phyloP scores from a whole-genome alignment of 2,113 vertebrate genomes.

The Paratilapia polleni region DNA sequence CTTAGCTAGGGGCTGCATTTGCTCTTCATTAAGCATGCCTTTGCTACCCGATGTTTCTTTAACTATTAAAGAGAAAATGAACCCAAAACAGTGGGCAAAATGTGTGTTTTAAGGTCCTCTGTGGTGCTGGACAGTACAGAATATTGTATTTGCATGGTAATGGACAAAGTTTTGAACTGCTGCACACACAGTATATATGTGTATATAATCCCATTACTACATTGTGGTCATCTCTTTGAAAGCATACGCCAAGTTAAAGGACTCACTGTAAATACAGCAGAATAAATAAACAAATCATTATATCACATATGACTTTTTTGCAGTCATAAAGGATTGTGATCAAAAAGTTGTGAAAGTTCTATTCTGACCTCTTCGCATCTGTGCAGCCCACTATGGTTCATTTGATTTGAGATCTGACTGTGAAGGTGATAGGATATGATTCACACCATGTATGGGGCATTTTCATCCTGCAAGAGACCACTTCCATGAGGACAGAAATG shows the following conservation, averaged over 20 bases:
- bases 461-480: not conserved
- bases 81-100: slow-evolving; percentile 29
- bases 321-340: too few relatives aligned
- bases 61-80: slow-evolving; percentile 40
- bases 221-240: not conserved
- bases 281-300: too few relatives aligned
- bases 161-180: not conserved
- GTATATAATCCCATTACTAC: not conserved
- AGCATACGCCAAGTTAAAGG: not conserved
- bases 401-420: not conserved
- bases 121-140: not conserved
- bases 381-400: not conserved
- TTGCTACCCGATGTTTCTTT: slow-evolving; percentile 57
- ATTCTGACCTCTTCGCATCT: not conserved
- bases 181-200: not conserved
- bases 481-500: not conserved
- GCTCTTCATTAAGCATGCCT: slow-evolving; percentile 70
- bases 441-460: not conserved
- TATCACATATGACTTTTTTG: too few relatives aligned
- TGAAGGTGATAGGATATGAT: not conserved
- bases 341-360: not conserved
- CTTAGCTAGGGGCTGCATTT: slow-evolving; percentile 58
- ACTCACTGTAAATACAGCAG: not conserved
- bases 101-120: slow-evolving; percentile 25
- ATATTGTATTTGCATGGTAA: not conserved